Percentiles rank a stretch among this genome's conserved stretches.
These are phyloP conservation scores for Chironex yamaguchii DNA, from an alignment of 30 jellyfish, hydroid and myxozoan species.

Conservation along the genomic window DNA sequence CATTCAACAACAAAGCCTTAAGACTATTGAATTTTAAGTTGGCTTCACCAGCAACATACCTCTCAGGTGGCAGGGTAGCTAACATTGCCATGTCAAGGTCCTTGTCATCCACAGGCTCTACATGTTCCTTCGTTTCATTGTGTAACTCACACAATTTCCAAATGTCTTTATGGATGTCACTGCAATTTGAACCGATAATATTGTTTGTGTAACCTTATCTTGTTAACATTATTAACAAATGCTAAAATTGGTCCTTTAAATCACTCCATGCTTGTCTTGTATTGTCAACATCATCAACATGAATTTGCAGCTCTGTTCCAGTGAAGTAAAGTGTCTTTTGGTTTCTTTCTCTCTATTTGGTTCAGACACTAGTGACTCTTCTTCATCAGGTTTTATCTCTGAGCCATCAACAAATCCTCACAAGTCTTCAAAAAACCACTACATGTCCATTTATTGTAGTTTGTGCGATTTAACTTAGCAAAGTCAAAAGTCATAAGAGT, in stretches of 20 bases:
- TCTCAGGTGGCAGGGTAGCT: constrained; percentile 15
- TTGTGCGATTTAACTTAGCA: constrained; percentile 38
- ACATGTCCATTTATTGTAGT: constrained; percentile 54
- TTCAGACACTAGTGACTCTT: neutral
- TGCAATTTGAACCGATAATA: constrained; percentile 34
- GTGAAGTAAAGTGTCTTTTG: neutral
- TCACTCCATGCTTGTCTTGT: constrained; percentile 24
- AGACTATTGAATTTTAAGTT: constrained; percentile 7
- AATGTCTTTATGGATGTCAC: constrained; percentile 22
- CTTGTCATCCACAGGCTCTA: constrained; percentile 39
- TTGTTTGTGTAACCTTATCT: constrained; percentile 14
- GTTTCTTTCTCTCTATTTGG: neutral
- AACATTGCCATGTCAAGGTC: constrained; percentile 25
- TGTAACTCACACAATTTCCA: constrained; percentile 33
- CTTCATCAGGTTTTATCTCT: neutral
- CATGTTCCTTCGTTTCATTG: constrained; percentile 28
- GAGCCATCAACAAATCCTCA: neutral
- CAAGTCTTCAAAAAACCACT: constrained; percentile 23
- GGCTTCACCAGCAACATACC: constrained; percentile 35
- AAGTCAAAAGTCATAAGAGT: constrained; percentile 2
- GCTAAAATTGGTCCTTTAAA: constrained; percentile 39
- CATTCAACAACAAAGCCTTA: constrained; percentile 40
- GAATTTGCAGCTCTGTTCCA: constrained; percentile 24
- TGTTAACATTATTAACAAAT: constrained; percentile 30
- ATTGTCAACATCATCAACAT: neutral